Conservation (phyloP, 2,113 vertebrate species). For the Silurus asotus region DNA sequence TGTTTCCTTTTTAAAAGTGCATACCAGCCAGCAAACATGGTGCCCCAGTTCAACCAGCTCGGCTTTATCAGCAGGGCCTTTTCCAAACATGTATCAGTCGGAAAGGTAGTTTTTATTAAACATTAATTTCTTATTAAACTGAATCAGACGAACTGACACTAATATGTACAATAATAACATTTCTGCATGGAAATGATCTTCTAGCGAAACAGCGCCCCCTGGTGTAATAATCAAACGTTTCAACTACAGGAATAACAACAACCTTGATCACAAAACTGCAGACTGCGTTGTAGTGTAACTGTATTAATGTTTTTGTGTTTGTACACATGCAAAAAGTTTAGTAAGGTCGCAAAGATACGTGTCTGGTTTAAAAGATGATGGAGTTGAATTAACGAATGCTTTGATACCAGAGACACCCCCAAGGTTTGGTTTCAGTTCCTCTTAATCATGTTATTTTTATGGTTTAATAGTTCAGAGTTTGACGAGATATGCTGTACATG, state of each 20-base stretch:
- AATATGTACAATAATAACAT: neutral
- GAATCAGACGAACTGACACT: neutral
- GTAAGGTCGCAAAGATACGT: neutral
- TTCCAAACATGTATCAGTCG: neutral
- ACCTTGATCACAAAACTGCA: neutral
- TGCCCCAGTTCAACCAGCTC: neutral
- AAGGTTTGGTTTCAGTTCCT: slow-evolving; percentile 47
- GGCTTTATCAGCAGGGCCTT: neutral
- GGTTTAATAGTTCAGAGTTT: neutral
- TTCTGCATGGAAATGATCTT: neutral
- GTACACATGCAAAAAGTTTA: neutral
- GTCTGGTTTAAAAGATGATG: neutral
- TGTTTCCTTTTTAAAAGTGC: neutral
- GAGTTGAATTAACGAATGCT: neutral
- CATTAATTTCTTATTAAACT: neutral
- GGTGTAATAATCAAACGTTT: neutral
- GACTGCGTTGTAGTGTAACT: too few species aligned
- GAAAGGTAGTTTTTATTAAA: neutral
- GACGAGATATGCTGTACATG: neutral
- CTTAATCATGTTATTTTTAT: neutral
- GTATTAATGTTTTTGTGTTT: neutral
- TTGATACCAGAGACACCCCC: slow-evolving; percentile 22
- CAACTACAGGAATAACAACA: neutral
- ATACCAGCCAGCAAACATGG: neutral
- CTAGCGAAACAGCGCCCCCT: slow-evolving; percentile 7